These are phyloP conservation scores for Macrostomum cliftonense DNA, from an alignment of 2,888 invertebrate species.

Conservation along the genomic window DNA sequence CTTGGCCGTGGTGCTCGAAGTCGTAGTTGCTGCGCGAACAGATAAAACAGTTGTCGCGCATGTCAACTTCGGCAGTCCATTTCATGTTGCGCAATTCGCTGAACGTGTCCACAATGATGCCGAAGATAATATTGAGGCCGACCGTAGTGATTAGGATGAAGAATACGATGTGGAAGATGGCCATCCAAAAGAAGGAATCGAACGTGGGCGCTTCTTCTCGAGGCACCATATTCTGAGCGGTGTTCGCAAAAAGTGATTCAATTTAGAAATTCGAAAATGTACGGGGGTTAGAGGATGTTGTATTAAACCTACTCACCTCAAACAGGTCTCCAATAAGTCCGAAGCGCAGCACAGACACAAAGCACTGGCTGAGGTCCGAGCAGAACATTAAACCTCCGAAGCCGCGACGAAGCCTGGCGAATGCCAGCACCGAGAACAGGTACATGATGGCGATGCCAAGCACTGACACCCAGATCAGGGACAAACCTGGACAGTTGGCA, in stretches of 20 bases:
- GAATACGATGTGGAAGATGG: constrained; percentile 35
- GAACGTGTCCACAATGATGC: constrained; percentile 39
- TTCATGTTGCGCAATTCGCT: constrained; percentile 36
- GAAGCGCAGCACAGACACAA: constrained; percentile 34
- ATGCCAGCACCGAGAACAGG: constrained; percentile 34
- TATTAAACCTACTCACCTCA: constrained; percentile 23
- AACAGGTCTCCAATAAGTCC: constrained; percentile 35
- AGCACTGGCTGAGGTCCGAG: constrained; percentile 33
- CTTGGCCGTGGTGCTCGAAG: constrained; percentile 37
- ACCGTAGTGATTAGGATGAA: constrained; percentile 38
- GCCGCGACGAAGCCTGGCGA: constrained; percentile 32
- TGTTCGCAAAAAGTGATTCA: too few species aligned
- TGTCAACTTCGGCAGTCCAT: constrained; percentile 38
- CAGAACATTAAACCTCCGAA: constrained; percentile 31
- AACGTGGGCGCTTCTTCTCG: constrained; percentile 18
- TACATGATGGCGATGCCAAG: constrained; percentile 36
- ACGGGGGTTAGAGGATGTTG: too few species aligned
- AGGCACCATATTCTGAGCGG: constrained; percentile 14
- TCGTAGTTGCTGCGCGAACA: constrained; percentile 36
- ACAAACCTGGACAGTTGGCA: constrained; percentile 21
- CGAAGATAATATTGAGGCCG: constrained; percentile 38
- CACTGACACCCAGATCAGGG: constrained; percentile 35
- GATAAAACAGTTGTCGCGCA: constrained; percentile 36
- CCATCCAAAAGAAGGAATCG: constrained; percentile 27
- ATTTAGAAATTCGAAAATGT: too few species aligned